Evolutionary conservation across 2,797 vertebrate genomes (phyloP).

Genomic region (Odontamblyopus rebecca): DNA sequence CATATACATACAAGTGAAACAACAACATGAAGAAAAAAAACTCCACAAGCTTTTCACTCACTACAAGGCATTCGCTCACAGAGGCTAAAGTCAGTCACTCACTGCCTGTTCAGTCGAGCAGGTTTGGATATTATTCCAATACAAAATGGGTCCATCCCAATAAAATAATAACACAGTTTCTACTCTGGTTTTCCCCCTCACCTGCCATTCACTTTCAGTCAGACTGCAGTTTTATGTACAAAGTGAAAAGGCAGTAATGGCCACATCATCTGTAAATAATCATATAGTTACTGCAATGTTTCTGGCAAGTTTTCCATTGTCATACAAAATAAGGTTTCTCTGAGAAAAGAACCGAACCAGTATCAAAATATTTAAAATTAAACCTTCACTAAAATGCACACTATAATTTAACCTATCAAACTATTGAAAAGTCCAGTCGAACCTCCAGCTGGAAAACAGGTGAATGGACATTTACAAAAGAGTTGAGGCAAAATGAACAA

Average conservation of each 20-base stretch:
- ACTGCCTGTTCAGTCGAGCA: constrained; percentile 50
- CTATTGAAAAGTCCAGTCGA: neutral
- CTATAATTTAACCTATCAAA: constrained; percentile 25
- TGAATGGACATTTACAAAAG: constrained; percentile 23
- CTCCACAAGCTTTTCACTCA: constrained; percentile 55
- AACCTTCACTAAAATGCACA: constrained; percentile 62
- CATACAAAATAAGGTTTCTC: constrained; percentile 74
- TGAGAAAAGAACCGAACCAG: constrained; percentile 69
- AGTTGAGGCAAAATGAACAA: neutral
- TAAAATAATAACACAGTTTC: constrained; percentile 62
- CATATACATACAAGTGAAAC: constrained; percentile 73
- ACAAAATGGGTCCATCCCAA: constrained; percentile 71
- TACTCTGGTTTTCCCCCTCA: constrained; percentile 43
- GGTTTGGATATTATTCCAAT: constrained; percentile 67
- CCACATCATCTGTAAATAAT: constrained; percentile 59
- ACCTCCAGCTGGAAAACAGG: constrained; percentile 15
- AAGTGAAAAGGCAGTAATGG: constrained; percentile 75
- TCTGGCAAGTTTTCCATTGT: constrained; percentile 52
- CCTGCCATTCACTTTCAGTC: constrained; percentile 51
- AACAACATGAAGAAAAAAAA: constrained; percentile 46
- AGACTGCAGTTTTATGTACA: constrained; percentile 62
- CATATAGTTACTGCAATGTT: constrained; percentile 66
- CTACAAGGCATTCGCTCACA: constrained; percentile 43
- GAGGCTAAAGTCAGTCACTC: constrained; percentile 45
- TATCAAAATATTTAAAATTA: constrained; percentile 78